Evolutionary conservation across 1,140 invertebrate species (phyloP).

Genomic region (Sycobia sp.): DNA sequence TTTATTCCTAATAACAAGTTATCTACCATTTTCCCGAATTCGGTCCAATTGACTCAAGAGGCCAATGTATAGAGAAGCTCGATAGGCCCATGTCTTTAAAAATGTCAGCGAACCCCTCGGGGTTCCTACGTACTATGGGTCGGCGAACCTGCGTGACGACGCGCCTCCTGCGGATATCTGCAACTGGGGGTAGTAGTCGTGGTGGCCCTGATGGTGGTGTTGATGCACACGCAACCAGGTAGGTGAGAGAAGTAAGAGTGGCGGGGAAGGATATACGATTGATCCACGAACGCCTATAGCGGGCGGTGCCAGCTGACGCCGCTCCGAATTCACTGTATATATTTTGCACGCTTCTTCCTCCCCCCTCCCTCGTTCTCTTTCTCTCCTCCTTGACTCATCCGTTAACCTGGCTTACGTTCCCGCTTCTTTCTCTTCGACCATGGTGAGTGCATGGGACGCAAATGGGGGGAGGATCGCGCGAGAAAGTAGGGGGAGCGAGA

Average conservation of each 20-base stretch:
- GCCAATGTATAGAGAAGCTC: too few species aligned
- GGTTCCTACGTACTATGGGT: too few species aligned
- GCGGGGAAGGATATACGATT: constrained; percentile 46
- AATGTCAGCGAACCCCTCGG: too few species aligned
- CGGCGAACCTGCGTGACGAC: constrained; percentile 60
- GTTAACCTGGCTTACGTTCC: background rate
- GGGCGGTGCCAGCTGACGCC: too few species aligned
- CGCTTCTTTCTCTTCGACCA: background rate
- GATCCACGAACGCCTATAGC: constrained; percentile 53
- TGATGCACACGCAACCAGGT: constrained; percentile 47
- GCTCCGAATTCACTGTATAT: constrained; percentile 51
- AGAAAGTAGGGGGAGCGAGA: background rate
- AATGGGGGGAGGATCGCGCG: background rate
- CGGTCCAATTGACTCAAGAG: too few species aligned
- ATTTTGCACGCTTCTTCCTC: constrained; percentile 39
- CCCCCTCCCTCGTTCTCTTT: constrained; percentile 5
- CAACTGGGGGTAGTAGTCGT: too few species aligned
- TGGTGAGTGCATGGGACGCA: too few species aligned
- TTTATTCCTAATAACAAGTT: too few species aligned
- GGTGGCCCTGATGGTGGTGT: background rate
- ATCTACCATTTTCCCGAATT: too few species aligned
- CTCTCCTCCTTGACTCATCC: background rate
- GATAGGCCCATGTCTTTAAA: too few species aligned
- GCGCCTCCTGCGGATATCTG: too few species aligned
- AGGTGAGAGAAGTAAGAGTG: constrained; percentile 22